Base-by-base conservation (phyloP, 2,888 invertebrate species). In the Geophilus truncorum region DNA sequence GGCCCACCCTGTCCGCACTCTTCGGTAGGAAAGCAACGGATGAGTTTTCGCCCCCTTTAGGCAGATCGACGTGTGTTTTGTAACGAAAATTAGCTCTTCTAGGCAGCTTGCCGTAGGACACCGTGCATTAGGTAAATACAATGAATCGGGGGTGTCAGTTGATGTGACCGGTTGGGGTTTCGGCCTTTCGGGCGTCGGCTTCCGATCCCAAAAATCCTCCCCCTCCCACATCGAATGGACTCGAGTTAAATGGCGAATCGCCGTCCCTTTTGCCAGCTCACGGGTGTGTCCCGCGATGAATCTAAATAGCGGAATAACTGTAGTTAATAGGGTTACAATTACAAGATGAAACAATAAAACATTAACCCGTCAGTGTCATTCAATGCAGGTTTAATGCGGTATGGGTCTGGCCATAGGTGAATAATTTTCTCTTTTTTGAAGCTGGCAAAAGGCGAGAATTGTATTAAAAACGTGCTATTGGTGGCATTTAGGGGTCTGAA, bases 221-320 rank as follows among this genome's bases (percentile, higher is more conserved):
- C 45, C 70, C 70, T 70, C 70, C 70, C 70, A 70, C 70, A 3
- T 70, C 25, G 70, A 70, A 70, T 70, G 70, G 70, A 70, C 70
- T 70, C 70, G 70, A 70, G 70, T 70, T 70, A 70, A 70, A 70
- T 70, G 70, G 70, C 70, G 70, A 70, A 70, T 70, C 70, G 70
- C 70, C 70, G 70, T 70, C 70, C 70, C 70, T n/a, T 57, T 70
- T 70, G 70, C 70, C 70, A 70, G 70, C 70, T 70, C 70, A 70
- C 70, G 70, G 70, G 70, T 70, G 70, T 70, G 70, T 70, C 70
- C 70, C 70, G n/a, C 25, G 70, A 45, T 45, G 18, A 9, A 4
- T 23, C 28, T 28, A 70, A 23, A 10, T 70, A 70, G 25, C 70
- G 28, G n/a, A 70, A 70, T 25, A 70, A 70, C 25, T 25, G 70